These are phyloP conservation scores for Clytia hemisphaerica DNA, from an alignment of 30 jellyfish, hydroid and myxozoan genomes.

Conservation along the genomic window DNA sequence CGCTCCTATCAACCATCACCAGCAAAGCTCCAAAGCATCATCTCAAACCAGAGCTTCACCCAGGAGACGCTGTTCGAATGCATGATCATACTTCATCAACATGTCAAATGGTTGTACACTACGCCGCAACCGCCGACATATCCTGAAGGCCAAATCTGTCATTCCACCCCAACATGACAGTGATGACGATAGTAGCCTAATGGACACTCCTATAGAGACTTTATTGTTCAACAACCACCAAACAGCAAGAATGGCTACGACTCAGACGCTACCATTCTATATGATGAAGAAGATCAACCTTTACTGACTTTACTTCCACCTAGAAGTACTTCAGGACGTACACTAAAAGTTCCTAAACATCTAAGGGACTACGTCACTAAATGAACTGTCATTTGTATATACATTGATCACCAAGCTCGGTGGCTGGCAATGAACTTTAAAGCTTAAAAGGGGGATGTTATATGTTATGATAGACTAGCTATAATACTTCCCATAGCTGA, in stretches of 20 bases:
- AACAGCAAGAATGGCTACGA: background rate
- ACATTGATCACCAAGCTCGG: too few species aligned
- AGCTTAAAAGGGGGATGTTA: too few species aligned
- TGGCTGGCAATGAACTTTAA: too few species aligned
- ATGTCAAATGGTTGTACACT: conserved; percentile 19
- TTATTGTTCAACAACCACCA: background rate
- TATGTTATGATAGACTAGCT: too few species aligned
- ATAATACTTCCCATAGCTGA: too few species aligned
- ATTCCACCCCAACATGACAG: background rate
- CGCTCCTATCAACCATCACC: conserved; percentile 37
- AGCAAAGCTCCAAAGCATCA: too few species aligned
- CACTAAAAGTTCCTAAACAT: background rate
- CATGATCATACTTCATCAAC: conserved; percentile 24
- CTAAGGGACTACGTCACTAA: background rate
- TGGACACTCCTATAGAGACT: background rate
- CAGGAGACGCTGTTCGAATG: conserved; percentile 12
- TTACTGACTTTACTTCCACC: background rate
- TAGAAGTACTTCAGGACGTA: background rate
- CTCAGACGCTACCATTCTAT: conserved; percentile 7
- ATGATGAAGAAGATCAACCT: background rate
- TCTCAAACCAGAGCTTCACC: background rate
- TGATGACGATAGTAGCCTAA: conserved; percentile 7
- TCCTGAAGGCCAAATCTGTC: conserved; percentile 16
- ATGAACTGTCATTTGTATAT: too few species aligned
- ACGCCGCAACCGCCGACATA: conserved; percentile 40